Evolutionary conservation across 2,888 invertebrate genomes (phyloP).

Genomic region (Oscheius sp.): DNA sequence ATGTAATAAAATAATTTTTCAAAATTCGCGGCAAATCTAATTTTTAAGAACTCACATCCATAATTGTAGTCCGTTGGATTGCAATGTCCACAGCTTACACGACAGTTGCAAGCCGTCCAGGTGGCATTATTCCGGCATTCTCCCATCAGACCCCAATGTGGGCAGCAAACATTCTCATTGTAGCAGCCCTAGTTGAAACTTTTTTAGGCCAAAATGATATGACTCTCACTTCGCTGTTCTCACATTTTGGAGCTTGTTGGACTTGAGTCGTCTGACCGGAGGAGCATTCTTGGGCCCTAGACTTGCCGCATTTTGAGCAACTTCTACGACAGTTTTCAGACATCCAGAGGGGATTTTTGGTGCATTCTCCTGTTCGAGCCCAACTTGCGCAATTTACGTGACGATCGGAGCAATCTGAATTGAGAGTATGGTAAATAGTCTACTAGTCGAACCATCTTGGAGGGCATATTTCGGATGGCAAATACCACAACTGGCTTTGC

Average conservation of each 20-base stretch:
- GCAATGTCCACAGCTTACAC: conserved; percentile 66
- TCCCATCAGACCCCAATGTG: conserved; percentile 56
- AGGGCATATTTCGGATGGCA: conserved; percentile 43
- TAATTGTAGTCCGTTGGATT: conserved; percentile 63
- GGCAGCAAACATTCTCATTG: conserved; percentile 64
- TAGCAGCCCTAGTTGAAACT: conserved; percentile 47
- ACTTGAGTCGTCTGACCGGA: conserved; percentile 29
- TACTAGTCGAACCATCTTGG: conserved; percentile 37
- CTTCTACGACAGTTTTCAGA: conserved; percentile 61
- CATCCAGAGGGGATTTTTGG: conserved; percentile 64
- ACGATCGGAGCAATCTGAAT: conserved; percentile 55
- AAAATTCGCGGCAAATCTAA: no score
- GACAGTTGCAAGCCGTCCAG: conserved; percentile 68
- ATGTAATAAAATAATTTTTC: no score
- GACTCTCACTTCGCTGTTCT: conserved; percentile 13
- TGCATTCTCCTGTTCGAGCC: conserved; percentile 57
- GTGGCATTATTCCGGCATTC: conserved; percentile 51
- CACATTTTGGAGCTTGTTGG: neutral
- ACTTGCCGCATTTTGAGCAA: conserved; percentile 54
- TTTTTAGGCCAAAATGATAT: neutral
- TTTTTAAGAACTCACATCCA: conserved; percentile 55
- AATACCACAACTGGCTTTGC: conserved; percentile 61
- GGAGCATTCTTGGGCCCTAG: conserved; percentile 55
- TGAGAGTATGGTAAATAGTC: neutral
- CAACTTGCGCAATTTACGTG: conserved; percentile 46